Conservation (phyloP, 2,888 invertebrate species). For the Trissonchulus sp. region DNA sequence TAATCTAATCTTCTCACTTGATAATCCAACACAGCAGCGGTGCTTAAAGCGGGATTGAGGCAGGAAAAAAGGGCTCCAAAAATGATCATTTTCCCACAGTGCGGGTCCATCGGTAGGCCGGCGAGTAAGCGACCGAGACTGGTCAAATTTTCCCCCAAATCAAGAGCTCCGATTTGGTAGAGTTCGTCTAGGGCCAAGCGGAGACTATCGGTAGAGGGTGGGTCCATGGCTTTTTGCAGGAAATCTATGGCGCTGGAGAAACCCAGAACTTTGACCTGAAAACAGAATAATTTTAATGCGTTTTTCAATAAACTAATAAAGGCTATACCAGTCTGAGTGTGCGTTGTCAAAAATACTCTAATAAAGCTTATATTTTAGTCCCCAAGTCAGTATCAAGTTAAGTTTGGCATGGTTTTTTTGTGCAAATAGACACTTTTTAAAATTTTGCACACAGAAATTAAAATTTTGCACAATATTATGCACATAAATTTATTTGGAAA, state of each 20-base stretch:
- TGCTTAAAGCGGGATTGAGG: constrained; percentile 76
- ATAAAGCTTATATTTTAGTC: too few species aligned
- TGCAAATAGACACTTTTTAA: too few species aligned
- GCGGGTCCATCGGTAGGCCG: constrained; percentile 78
- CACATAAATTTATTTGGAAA: too few species aligned
- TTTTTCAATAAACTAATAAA: too few species aligned
- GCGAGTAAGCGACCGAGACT: constrained; percentile 85
- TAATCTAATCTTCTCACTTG: constrained; percentile 45
- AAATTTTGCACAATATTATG: too few species aligned
- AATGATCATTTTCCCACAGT: constrained; percentile 80
- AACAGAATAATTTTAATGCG: too few species aligned
- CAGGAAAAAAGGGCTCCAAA: constrained; percentile 80
- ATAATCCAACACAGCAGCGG: constrained; percentile 77
- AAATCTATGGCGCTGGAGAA: constrained; percentile 55
- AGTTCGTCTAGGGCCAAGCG: constrained; percentile 54
- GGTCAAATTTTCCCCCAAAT: constrained; percentile 68
- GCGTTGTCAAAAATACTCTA: too few species aligned
- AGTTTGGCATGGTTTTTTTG: too few species aligned
- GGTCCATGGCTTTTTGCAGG: constrained; percentile 66
- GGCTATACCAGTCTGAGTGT: too few species aligned
- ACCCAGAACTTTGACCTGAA: not conserved
- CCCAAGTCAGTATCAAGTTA: too few species aligned
- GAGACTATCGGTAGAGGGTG: constrained; percentile 66
- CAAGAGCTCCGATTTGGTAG: constrained; percentile 60
- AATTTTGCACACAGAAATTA: too few species aligned